Base-by-base conservation (phyloP, 2,888 invertebrate genomes). In the Thyatira batis region DNA sequence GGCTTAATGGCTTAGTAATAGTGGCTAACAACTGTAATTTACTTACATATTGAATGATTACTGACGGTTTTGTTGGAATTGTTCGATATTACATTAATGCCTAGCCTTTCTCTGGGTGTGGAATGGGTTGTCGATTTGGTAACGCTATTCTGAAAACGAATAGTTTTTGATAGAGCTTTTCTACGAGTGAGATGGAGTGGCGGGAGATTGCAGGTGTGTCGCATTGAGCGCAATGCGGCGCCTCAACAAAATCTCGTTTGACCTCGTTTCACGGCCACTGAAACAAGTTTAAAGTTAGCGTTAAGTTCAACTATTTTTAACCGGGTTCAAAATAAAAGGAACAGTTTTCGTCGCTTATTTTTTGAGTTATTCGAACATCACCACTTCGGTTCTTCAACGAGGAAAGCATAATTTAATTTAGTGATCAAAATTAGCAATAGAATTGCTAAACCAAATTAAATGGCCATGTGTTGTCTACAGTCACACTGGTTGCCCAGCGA, bases 151-250 rank as follows among this genome's bases (percentile, higher is more conserved):
- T 11, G 11, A 10, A 11, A 28, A n/a, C 13, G 1, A 0, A n/a
- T 11, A 5, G 33, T 13, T 13, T 33, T 33, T 5, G n/a, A 3
- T 33, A 13, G 0, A 39, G n/a, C 0, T 39, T 39, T 20, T 52
- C 45, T 43, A 54, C 48, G 52, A 52, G 52, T 58, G 69, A 80
- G 78, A 79, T 79, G 70, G 74, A 69, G 63, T 69, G 73, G 70
- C 57, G 57, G 65, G 70, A 77, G 72, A 60, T 69, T 85, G 88
- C 85, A 85, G 82, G 78, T 82, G 78, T 82, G 85, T 80, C 86
- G 88, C 87, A 87, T 66, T 69, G 78, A 73, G 84, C 90, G 90
- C 90, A 90, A 74, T 90, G 90, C 90, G 87, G 85, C 73, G 79
- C 78, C 70, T 70, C 74, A 62, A 77, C 81, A 74, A 77, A 80